Percentiles rank a stretch among this genome's conserved stretches.
phyloP scores from a whole-genome alignment of 2,113 vertebrate species.

The Zapus hudsonius region DNA sequence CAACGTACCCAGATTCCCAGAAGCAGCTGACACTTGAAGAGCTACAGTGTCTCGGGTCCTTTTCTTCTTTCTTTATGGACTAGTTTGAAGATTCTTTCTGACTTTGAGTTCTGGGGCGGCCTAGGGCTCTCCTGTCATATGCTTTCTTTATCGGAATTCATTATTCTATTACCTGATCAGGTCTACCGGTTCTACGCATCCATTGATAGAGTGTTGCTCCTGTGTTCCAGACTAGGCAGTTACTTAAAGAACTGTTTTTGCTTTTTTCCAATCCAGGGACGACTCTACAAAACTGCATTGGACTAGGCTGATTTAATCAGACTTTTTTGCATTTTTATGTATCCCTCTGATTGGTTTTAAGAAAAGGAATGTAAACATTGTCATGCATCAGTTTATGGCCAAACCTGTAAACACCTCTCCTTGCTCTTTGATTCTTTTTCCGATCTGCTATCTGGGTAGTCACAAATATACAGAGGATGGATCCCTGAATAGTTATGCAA shows the following conservation, averaged over 20 bases:
- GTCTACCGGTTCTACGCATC: background rate
- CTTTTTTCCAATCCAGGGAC: background rate
- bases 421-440: background rate
- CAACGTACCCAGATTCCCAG: too few relatives aligned
- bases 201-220: background rate
- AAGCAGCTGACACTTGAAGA: too few relatives aligned
- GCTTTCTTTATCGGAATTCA: conserved; percentile 6
- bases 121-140: background rate
- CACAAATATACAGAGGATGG: background rate
- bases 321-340: background rate
- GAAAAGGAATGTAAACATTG: background rate
- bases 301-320: background rate
- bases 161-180: background rate
- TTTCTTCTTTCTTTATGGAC: background rate
- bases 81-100: conserved; percentile 9
- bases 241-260: background rate
- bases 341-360: background rate
- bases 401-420: background rate
- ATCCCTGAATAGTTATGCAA: background rate
- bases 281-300: background rate
- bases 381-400: background rate
- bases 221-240: background rate
- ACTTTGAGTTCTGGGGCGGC: conserved; percentile 10
- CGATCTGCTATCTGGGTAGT: background rate
- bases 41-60: background rate